Evolutionary conservation across 1,140 invertebrate genomes (phyloP), one percentile per base, ranked within the genome.

Genomic region (Pteromalus puparum): DNA sequence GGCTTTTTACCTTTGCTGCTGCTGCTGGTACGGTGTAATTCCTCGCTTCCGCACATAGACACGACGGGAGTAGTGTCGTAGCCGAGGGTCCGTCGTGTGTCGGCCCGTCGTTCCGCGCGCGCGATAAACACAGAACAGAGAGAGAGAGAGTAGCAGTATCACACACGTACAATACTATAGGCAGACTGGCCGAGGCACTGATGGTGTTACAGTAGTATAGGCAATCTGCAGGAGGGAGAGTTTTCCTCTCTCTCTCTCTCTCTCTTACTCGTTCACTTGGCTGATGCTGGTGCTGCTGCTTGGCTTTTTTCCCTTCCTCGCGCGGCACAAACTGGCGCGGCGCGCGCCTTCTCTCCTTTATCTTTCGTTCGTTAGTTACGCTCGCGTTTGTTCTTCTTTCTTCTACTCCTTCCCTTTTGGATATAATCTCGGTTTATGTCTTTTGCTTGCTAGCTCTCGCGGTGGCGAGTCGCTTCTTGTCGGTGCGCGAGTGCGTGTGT

Each of bases 221-320:
- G 2, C 53, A n/a, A 21, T 21, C 53, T n/a, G 21, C 18, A 18
- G 18, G 53, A 61, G 53, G 53, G 53, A 61, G 53, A 61, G 53
- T 70, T 70, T 70, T 30, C 15, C 67, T 70, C 67, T 70, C 67
- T 70, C 10, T 26, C 26, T 30, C 2, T 28, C 26, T 26, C 24
- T 9, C 24, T 26, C 67, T 13, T 4, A 18, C 67, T 28, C 61
- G 18, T 0, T n/a, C 61, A 18, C 67, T 26, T 18, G 12, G 26
- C 10, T 68, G 67, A 1, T 26, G 67, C 67, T 67, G 61, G n/a
- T n/a, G n/a, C 61, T 24, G 21, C 42, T 48, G 42, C 76, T 21
- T 24, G 38, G 24, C 24, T 42, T 28, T 68, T 79, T 79, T 67
- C 61, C 77, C 77, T 79, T 79, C 34, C 77, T 26, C 70, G 24